These are phyloP conservation scores for Epinephelus lanceolatus DNA, from an alignment of 2,113 vertebrate species.

Conservation along the genomic window DNA sequence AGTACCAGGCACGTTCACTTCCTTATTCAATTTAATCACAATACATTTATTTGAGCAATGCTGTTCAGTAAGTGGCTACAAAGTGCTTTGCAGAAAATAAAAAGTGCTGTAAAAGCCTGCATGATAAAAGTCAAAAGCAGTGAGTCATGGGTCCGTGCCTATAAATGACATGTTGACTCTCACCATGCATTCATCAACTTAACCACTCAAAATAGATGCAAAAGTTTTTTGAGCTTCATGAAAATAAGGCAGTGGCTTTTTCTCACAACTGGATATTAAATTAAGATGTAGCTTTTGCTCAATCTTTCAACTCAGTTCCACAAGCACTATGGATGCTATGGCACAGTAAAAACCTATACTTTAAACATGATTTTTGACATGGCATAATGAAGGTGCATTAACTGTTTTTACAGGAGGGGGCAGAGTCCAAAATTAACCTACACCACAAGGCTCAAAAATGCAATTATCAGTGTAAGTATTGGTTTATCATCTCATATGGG, in stretches of 20 bases:
- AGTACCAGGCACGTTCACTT: slow-evolving; percentile 18
- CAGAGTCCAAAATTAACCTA: not conserved
- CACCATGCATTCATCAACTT: not conserved
- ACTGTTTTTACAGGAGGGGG: not conserved
- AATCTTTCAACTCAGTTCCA: not conserved
- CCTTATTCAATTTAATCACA: not conserved
- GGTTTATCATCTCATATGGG: not conserved
- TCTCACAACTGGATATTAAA: not conserved
- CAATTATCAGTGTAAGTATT: too few species aligned
- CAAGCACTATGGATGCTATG: too few species aligned
- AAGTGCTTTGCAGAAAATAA: not conserved
- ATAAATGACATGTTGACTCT: not conserved
- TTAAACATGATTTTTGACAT: not conserved
- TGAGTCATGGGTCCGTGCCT: not conserved
- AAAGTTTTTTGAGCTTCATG: not conserved
- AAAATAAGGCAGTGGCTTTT: not conserved
- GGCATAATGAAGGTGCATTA: not conserved
- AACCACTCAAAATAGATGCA: not conserved
- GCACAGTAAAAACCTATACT: not conserved
- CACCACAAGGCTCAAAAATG: not conserved
- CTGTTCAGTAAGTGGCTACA: slow-evolving; percentile 8
- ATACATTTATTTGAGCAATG: not conserved
- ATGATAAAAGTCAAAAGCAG: slow-evolving; percentile 2
- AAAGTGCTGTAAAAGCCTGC: not conserved
- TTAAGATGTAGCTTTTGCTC: not conserved